A percentile compares a stretch with the other conserved stretches of the same genome.
Evolutionary conservation across 2,888 invertebrate genomes (phyloP).

Genomic region (Stenurella melanura): DNA sequence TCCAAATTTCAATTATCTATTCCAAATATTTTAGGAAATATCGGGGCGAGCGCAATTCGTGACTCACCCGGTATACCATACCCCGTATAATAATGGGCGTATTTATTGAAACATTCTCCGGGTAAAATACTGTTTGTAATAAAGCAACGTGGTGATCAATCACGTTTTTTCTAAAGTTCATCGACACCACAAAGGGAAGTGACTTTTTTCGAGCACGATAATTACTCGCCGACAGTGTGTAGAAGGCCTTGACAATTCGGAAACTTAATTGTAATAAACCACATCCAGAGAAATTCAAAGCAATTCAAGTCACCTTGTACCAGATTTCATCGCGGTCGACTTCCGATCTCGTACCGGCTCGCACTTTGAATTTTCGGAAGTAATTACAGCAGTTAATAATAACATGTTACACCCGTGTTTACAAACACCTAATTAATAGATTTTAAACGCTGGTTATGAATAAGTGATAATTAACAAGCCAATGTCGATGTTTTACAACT

Average conservation of each 20-base stretch:
- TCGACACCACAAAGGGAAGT: not conserved
- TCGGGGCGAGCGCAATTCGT: no score
- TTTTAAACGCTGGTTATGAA: not conserved
- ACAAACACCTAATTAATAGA: constrained; percentile 1
- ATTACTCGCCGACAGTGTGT: not conserved
- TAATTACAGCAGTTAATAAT: not conserved
- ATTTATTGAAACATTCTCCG: no score
- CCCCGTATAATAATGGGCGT: no score
- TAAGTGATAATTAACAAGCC: not conserved
- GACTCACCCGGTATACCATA: no score
- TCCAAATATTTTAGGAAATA: no score
- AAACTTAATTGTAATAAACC: constrained; percentile 7
- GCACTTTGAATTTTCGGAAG: not conserved
- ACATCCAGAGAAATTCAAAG: not conserved
- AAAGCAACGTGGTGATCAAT: not conserved
- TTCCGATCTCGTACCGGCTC: not conserved
- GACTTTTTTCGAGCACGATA: not conserved
- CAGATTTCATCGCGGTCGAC: constrained; percentile 7
- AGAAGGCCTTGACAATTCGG: not conserved
- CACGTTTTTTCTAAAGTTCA: constrained; percentile 1
- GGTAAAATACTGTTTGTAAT: no score
- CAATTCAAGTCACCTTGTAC: not conserved
- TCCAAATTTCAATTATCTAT: no score
- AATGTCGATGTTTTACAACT: constrained; percentile 1
- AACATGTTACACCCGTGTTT: not conserved